Evolutionary conservation across 2,888 invertebrate genomes (phyloP).

Genomic region (Scrobipalpa atriplicella): DNA sequence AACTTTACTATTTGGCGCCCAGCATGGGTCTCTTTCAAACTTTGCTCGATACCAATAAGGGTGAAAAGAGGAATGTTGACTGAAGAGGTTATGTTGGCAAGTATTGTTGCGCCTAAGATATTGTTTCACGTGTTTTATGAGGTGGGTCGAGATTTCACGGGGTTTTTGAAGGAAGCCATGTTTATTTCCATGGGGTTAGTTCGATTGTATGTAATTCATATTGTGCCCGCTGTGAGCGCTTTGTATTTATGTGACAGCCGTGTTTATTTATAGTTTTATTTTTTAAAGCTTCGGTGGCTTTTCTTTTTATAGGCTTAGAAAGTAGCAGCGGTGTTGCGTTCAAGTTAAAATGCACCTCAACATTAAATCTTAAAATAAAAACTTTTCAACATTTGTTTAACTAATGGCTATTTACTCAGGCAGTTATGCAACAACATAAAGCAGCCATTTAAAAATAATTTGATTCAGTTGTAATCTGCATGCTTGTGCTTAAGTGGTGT

Average conservation of each 20-base stretch:
- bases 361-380: not conserved
- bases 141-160: conserved; percentile 77
- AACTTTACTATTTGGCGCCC: conserved; percentile 37
- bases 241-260: conserved; percentile 51
- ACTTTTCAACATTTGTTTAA: not conserved
- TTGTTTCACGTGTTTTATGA: conserved; percentile 82
- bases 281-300: conserved; percentile 20
- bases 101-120: conserved; percentile 58
- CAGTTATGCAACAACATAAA: not conserved
- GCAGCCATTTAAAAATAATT: conserved; percentile 19
- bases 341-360: not conserved
- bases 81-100: conserved; percentile 32
- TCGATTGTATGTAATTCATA: conserved; percentile 60
- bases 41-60: not conserved
- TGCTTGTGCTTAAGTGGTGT: conserved; percentile 43
- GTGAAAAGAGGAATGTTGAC: not conserved
- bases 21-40: conserved; percentile 5
- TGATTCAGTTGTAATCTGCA: conserved; percentile 19
- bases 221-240: conserved; percentile 50
- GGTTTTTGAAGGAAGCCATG: conserved; percentile 58
- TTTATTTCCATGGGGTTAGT: conserved; percentile 59
- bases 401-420: not conserved
- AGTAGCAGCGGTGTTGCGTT: not conserved
- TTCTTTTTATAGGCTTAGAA: conserved; percentile 2
- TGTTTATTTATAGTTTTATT: conserved; percentile 46